These are phyloP conservation scores for Phlogophora meticulosa DNA, from an alignment of 2,888 invertebrate genomes.

Conservation along the genomic window DNA sequence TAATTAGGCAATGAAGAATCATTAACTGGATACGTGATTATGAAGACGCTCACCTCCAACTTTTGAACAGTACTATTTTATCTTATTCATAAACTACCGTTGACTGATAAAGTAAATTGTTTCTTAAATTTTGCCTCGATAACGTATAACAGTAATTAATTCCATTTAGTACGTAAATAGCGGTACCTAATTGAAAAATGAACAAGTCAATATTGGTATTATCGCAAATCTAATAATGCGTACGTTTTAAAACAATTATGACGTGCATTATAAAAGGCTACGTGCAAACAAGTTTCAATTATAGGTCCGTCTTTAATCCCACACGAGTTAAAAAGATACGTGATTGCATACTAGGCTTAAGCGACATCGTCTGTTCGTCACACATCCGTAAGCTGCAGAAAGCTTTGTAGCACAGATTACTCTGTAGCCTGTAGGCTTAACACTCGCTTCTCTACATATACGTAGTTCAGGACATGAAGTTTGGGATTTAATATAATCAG, in stretches of 20 bases:
- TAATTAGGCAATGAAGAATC: constrained; percentile 48
- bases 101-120: constrained; percentile 20
- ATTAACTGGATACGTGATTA: constrained; percentile 28
- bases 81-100: neutral
- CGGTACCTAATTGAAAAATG: constrained; percentile 42
- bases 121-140: constrained; percentile 1
- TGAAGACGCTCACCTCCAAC: constrained; percentile 29
- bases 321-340: constrained; percentile 31
- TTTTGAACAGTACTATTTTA: constrained; percentile 13
- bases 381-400: constrained; percentile 37
- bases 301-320: constrained; percentile 19
- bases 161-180: constrained; percentile 20
- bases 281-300: constrained; percentile 28
- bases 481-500: constrained; percentile 37
- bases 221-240: constrained; percentile 6
- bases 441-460: constrained; percentile 5
- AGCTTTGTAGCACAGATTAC: constrained; percentile 36
- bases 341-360: constrained; percentile 36
- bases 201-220: constrained; percentile 25
- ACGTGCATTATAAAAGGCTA: constrained; percentile 5
- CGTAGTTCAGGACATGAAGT: constrained; percentile 12
- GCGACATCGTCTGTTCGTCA: constrained; percentile 22
- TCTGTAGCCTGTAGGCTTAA: neutral
- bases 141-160: constrained; percentile 13
- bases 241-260: constrained; percentile 24